These are phyloP conservation scores for Riparia riparia DNA, from an alignment of 2,113 vertebrate genomes.

Conservation along the genomic window DNA sequence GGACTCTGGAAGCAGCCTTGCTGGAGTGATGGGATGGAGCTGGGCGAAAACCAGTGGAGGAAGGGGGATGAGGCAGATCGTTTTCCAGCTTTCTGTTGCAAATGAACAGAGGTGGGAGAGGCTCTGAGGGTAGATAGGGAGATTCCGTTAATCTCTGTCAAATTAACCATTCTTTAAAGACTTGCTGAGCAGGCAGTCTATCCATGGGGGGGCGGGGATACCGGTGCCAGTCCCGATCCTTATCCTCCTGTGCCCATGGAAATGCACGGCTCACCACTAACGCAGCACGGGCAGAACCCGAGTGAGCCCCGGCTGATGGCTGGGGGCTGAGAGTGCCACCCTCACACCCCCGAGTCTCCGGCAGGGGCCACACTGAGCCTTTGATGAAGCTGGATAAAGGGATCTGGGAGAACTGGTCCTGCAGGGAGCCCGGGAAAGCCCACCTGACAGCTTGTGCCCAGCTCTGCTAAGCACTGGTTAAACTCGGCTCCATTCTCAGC, in stretches of 20 bases:
- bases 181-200: background rate
- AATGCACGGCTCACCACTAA: rapidly evolving
- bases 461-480: background rate
- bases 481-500: background rate
- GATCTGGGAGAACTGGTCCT: background rate
- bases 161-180: background rate
- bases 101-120: background rate
- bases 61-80: background rate
- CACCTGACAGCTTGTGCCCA: background rate
- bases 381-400: background rate
- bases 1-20: background rate
- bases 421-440: background rate
- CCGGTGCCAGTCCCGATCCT: background rate
- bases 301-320: background rate
- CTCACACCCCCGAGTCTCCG: rapidly evolving
- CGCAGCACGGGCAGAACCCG: rapidly evolving
- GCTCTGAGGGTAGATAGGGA: background rate
- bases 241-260: background rate
- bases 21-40: background rate
- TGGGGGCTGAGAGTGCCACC: background rate
- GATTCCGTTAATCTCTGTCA: background rate
- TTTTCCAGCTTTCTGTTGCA: background rate
- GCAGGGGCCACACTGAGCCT: background rate
- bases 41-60: background rate
- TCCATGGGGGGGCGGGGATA: background rate